Percentiles rank a stretch among this genome's conserved stretches.
phyloP scores from a whole-genome alignment of 30 jellyfish, hydroid and myxozoan genomes.

The Hydractinia symbiolongicarpus region DNA sequence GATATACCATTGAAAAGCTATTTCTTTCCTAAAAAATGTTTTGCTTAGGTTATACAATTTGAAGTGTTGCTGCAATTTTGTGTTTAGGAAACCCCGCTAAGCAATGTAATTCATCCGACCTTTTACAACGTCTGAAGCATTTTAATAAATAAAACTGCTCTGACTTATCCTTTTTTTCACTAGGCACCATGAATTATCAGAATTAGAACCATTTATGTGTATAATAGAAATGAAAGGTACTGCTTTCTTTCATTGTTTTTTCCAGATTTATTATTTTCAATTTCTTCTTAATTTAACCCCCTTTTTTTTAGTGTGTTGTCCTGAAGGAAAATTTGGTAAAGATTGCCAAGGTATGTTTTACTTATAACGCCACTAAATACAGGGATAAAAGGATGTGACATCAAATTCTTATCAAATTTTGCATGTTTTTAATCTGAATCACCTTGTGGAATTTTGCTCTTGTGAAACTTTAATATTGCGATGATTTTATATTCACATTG shows the following conservation, averaged over 20 bases:
- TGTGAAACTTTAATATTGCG: neutral
- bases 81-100: neutral
- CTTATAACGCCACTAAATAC: neutral
- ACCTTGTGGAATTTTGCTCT: too few relatives aligned
- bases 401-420: neutral
- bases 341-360: slow-evolving; percentile 68
- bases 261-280: neutral
- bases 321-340: slow-evolving; percentile 79
- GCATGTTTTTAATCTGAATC: neutral
- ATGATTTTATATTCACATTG: slow-evolving; percentile 3
- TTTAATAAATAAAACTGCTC: too few relatives aligned
- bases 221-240: slow-evolving; percentile 67
- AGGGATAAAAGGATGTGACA: neutral
- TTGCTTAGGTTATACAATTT: neutral
- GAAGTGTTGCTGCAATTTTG: neutral
- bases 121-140: too few relatives aligned
- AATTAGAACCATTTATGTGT: slow-evolving; percentile 49
- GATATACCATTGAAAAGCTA: neutral
- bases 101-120: too few relatives aligned
- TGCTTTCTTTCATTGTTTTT: neutral
- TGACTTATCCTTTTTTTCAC: neutral
- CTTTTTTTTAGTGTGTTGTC: slow-evolving; percentile 83
- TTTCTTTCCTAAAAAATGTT: neutral
- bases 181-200: slow-evolving; percentile 70
- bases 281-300: neutral